These are phyloP conservation scores for Aethes cnicana DNA, from an alignment of 2,888 invertebrate species.

Conservation along the genomic window DNA sequence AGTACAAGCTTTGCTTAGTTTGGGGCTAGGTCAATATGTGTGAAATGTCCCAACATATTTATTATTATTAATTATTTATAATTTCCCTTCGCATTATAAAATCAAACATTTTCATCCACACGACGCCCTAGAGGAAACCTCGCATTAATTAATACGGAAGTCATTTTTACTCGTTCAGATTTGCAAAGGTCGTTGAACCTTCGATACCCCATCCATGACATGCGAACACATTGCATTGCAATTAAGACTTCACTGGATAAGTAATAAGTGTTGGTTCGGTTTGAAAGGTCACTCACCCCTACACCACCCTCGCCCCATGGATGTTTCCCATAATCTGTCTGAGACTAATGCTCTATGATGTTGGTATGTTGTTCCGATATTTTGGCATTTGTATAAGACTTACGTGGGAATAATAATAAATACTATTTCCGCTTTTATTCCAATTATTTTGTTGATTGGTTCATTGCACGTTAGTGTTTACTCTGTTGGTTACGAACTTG, in stretches of 20 bases:
- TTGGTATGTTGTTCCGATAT: slow-evolving; percentile 43
- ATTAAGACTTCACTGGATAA: not conserved
- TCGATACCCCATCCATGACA: slow-evolving; percentile 27
- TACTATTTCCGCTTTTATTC: no score
- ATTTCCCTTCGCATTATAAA: no score
- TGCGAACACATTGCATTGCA: slow-evolving; percentile 8
- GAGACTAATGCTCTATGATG: slow-evolving; percentile 66
- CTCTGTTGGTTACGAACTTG: no score
- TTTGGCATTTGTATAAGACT: slow-evolving; percentile 23
- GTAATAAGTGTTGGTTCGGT: slow-evolving; percentile 33
- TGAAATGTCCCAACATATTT: no score
- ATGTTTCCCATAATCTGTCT: slow-evolving; percentile 59
- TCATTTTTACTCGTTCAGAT: slow-evolving; percentile 17
- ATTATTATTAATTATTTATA: no score
- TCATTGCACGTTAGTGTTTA: no score
- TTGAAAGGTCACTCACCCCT: slow-evolving; percentile 38
- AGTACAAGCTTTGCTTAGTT: no score
- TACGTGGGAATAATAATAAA: no score
- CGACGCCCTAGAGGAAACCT: not conserved
- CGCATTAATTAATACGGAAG: slow-evolving; percentile 17
- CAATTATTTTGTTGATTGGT: no score
- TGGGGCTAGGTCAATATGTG: no score
- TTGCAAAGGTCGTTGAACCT: slow-evolving; percentile 33
- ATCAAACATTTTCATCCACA: no score
- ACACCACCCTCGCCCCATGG: slow-evolving; percentile 58